Evolutionary conservation across 2,113 vertebrate species (phyloP).

Genomic region (Istiophorus platypterus): DNA sequence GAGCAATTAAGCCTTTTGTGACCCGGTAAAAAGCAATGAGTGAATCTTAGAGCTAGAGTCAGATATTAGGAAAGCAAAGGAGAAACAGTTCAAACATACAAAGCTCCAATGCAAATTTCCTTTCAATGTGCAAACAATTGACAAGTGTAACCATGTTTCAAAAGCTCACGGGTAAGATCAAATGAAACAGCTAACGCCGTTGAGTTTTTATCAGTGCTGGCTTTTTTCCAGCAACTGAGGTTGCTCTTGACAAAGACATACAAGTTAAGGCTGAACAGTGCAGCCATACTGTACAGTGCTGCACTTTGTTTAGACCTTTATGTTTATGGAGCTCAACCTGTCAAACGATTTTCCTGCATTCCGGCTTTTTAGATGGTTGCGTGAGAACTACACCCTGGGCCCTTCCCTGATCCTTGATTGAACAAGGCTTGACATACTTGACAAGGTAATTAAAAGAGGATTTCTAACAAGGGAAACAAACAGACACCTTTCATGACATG

Average conservation of each 20-base stretch:
- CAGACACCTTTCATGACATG: not conserved
- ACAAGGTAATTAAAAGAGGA: not conserved
- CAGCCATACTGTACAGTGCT: not conserved
- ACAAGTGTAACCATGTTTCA: not conserved
- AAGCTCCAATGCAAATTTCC: constrained; percentile 4
- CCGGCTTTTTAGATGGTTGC: not conserved
- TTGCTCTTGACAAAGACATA: constrained; percentile 9
- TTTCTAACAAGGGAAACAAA: constrained; percentile 1
- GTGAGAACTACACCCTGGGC: not conserved
- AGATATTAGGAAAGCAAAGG: not conserved
- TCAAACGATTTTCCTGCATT: constrained; percentile 9
- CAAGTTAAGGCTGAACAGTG: not conserved
- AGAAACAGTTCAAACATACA: constrained; percentile 2
- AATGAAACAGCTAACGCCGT: not conserved
- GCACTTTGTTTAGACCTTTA: constrained; percentile 20
- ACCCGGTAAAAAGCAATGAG: constrained; percentile 42
- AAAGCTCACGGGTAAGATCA: not conserved
- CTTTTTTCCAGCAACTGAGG: not conserved
- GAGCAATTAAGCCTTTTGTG: constrained; percentile 56
- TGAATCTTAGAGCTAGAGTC: constrained; percentile 33
- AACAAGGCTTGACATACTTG: not conserved
- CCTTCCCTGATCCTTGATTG: not conserved
- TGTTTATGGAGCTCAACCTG: not conserved
- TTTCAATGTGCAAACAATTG: not conserved
- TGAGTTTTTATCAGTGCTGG: constrained; percentile 23